These are phyloP conservation scores for Leptopterna dolabrata DNA, from an alignment of 2,888 invertebrate species.

Conservation along the genomic window DNA sequence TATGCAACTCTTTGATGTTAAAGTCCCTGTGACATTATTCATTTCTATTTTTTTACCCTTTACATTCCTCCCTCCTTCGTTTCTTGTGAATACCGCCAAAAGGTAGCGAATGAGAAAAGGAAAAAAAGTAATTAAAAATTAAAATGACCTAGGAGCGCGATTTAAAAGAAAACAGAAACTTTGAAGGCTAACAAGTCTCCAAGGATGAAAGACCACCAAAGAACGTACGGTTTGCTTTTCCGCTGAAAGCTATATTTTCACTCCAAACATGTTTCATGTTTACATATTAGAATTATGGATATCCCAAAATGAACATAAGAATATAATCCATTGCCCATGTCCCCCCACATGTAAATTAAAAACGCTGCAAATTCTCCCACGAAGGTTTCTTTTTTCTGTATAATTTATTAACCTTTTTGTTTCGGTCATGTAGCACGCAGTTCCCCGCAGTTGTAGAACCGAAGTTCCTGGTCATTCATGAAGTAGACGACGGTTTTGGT, in stretches of 20 bases:
- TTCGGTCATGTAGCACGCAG: no score
- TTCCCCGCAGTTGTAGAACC: no score
- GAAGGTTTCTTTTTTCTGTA: no score
- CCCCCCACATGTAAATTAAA: no score
- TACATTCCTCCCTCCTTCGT: neutral
- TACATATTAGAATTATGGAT: conserved; percentile 1
- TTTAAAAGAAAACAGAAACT: neutral
- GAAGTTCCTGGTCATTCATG: no score
- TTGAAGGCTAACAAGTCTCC: neutral
- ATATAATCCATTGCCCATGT: no score
- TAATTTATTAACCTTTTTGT: no score
- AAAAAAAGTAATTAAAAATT: conserved; percentile 31
- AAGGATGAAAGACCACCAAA: neutral
- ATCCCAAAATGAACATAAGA: no score
- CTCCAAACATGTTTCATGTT: neutral
- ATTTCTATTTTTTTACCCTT: neutral
- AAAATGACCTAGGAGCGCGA: conserved; percentile 30
- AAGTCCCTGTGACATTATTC: conserved; percentile 6
- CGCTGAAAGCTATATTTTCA: neutral
- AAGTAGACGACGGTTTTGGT: no score
- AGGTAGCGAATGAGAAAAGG: neutral
- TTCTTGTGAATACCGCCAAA: neutral
- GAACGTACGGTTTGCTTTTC: neutral
- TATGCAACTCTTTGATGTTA: conserved; percentile 47
- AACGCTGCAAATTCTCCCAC: no score